These are phyloP conservation scores for Chelonoidis abingdonii DNA, from an alignment of 2,113 vertebrate genomes.

Conservation along the genomic window DNA sequence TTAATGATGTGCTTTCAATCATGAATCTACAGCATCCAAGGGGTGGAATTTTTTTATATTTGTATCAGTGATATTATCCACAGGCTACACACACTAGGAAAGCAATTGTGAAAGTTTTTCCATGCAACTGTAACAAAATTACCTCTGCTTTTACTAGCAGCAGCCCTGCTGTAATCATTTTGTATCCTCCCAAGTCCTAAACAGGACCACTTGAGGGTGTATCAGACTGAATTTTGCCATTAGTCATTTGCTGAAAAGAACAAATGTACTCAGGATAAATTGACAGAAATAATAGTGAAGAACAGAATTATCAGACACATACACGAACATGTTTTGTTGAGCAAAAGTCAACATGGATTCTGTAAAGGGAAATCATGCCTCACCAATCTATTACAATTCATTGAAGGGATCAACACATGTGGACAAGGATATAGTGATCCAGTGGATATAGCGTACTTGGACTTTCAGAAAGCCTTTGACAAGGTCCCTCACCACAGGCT, in stretches of 20 bases:
- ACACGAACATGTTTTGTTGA: neutral
- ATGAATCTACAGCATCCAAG: too few relatives aligned
- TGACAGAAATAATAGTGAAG: neutral
- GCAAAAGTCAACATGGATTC: too few relatives aligned
- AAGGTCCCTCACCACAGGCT: too few relatives aligned
- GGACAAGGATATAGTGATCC: too few relatives aligned
- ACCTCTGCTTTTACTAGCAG: neutral
- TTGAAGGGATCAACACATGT: too few relatives aligned
- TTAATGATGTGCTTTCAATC: too few relatives aligned
- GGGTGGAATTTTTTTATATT: too few relatives aligned
- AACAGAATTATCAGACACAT: neutral
- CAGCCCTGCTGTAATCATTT: neutral
- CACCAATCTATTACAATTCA: too few relatives aligned
- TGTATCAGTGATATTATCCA: neutral
- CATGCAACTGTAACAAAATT: neutral
- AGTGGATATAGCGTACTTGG: too few relatives aligned
- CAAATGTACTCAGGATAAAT: neutral
- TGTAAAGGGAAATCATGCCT: too few relatives aligned
- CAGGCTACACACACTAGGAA: neutral
- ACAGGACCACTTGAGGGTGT: neutral
- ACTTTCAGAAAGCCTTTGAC: too few relatives aligned
- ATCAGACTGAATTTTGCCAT: neutral
- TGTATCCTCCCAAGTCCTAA: neutral
- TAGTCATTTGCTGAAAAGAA: neutral
- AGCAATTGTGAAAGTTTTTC: neutral